Conservation (phyloP, 2,888 invertebrate genomes). For the Caenorhabditis japonica region DNA sequence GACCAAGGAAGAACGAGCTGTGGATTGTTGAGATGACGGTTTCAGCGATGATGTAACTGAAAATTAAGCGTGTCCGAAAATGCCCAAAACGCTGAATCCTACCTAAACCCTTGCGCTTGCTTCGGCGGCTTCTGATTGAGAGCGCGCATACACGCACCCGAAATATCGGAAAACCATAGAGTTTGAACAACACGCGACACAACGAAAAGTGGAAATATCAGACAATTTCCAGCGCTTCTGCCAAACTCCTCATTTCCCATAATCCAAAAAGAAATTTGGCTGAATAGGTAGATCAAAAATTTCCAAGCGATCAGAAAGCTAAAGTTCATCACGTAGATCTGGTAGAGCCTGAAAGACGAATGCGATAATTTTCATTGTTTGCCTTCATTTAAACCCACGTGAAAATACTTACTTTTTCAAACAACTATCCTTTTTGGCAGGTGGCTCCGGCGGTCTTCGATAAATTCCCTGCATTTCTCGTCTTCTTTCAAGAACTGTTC, state of each 20-base stretch:
- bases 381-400: not conserved
- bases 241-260: constrained; percentile 28
- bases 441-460: constrained; percentile 27
- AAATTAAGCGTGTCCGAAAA: constrained; percentile 1
- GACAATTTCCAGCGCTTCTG: constrained; percentile 18
- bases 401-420: constrained; percentile 24
- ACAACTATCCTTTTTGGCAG: constrained; percentile 28
- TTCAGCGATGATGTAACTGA: constrained; percentile 49
- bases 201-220: constrained; percentile 49
- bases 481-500: constrained; percentile 33
- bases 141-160: constrained; percentile 61
- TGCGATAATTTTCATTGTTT: not conserved
- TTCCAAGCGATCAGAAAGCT: constrained; percentile 45
- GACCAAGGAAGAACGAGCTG: constrained; percentile 68
- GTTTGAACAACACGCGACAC: constrained; percentile 63
- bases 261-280: constrained; percentile 28
- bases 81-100: not conserved
- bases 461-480: constrained; percentile 45
- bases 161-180: constrained; percentile 73
- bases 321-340: constrained; percentile 53
- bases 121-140: constrained; percentile 48
- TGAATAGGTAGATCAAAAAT: constrained; percentile 26
- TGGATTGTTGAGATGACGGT: constrained; percentile 65
- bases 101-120: constrained; percentile 42
- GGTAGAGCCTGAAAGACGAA: constrained; percentile 41